Evolutionary conservation across 1,140 invertebrate species (phyloP).

Genomic region (Cecropterus lyciades): DNA sequence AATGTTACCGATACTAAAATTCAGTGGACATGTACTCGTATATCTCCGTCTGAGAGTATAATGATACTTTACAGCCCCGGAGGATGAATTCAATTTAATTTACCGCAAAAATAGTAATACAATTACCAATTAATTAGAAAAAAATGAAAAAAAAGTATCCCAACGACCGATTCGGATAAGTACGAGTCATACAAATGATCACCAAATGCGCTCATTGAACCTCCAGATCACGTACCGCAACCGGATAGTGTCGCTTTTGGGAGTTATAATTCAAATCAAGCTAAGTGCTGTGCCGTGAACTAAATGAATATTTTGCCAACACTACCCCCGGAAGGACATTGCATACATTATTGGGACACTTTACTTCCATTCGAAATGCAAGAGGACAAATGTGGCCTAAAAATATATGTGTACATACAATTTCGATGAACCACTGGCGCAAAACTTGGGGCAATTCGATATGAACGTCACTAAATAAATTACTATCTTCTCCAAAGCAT

Average conservation of each 20-base stretch:
- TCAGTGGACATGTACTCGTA: too few relatives aligned
- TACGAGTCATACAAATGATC: too few relatives aligned
- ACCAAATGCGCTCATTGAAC: not conserved
- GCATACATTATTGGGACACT: conserved; percentile 15
- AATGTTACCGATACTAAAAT: too few relatives aligned
- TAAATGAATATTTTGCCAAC: conserved; percentile 37
- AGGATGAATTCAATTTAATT: too few relatives aligned
- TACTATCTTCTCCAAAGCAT: not conserved
- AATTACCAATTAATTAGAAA: too few relatives aligned
- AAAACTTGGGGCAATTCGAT: not conserved
- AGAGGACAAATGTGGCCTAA: not conserved
- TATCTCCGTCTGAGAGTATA: too few relatives aligned
- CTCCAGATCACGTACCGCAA: conserved; percentile 39
- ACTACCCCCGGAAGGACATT: conserved; percentile 27
- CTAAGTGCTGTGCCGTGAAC: conserved; percentile 38
- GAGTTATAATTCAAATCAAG: conserved; percentile 47
- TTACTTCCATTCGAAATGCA: conserved; percentile 11
- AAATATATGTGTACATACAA: not conserved
- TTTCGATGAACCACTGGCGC: conserved; percentile 2
- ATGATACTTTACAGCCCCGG: too few relatives aligned
- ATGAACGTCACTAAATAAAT: not conserved
- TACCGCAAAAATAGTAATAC: too few relatives aligned
- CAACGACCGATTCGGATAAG: too few relatives aligned
- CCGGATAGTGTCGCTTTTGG: conserved; percentile 35
- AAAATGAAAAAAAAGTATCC: too few relatives aligned